phyloP scores from a whole-genome alignment of 2,797 vertebrate species.

The Phrynocephalus forsythii region DNA sequence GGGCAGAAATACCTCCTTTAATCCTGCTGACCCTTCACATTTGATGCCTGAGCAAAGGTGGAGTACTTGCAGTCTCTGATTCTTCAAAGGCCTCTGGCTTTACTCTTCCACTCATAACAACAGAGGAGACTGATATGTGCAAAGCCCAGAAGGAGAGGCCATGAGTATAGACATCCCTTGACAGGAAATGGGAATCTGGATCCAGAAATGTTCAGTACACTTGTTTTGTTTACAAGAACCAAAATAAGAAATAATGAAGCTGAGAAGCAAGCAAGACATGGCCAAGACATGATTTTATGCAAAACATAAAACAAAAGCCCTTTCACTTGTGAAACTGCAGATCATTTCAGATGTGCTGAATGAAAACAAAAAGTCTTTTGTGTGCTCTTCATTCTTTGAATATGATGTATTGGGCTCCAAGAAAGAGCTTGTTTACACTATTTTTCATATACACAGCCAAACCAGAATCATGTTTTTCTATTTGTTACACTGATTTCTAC shows the following conservation, averaged over 20 bases:
- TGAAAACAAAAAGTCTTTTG: slow-evolving; percentile 19
- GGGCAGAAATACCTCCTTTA: not conserved
- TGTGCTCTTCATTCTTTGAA: slow-evolving; percentile 42
- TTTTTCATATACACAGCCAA: slow-evolving; percentile 40
- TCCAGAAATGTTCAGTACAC: not conserved
- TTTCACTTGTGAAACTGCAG: slow-evolving; percentile 27
- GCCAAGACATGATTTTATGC: slow-evolving; percentile 7
- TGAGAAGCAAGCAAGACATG: slow-evolving; percentile 3
- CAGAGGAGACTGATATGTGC: not conserved
- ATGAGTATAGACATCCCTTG: not conserved
- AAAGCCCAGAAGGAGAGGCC: not conserved
- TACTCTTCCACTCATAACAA: not conserved
- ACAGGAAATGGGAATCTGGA: not conserved
- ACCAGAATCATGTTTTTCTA: slow-evolving; percentile 36
- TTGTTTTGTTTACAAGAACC: slow-evolving; percentile 27
- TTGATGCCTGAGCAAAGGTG: slow-evolving; percentile 5
- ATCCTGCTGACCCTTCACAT: not conserved
- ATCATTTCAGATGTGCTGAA: not conserved
- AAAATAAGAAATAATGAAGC: not conserved
- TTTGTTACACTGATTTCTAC: slow-evolving; percentile 56
- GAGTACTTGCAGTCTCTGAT: not conserved
- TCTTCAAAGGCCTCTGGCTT: slow-evolving; percentile 1
- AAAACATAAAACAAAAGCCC: not conserved
- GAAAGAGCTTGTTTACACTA: slow-evolving; percentile 55
- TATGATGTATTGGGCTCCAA: slow-evolving; percentile 36